Evolutionary conservation across 2,113 vertebrate genomes (phyloP).

Genomic region (Paraplagusia blochii): DNA sequence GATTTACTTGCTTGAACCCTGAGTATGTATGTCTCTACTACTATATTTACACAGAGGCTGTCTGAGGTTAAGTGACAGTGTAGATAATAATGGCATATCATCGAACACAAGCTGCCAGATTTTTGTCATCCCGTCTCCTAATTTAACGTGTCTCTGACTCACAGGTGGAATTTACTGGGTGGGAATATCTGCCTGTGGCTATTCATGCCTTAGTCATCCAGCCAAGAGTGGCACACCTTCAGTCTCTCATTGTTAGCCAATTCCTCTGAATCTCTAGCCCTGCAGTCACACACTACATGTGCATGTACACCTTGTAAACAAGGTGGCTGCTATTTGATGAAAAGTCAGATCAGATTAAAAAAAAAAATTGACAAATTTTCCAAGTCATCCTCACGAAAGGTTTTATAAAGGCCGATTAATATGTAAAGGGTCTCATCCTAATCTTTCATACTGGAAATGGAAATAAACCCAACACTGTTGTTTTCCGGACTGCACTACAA

Average conservation of each 20-base stretch:
- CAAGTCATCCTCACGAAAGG: no score
- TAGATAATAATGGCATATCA: slow-evolving; percentile 12
- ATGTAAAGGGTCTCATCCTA: no score
- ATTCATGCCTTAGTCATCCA: slow-evolving; percentile 56
- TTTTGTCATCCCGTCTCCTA: slow-evolving; percentile 24
- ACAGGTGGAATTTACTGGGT: slow-evolving; percentile 53
- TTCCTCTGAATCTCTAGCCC: slow-evolving; percentile 29
- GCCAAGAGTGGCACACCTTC: slow-evolving; percentile 50
- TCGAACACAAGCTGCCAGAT: slow-evolving; percentile 6
- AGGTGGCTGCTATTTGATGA: slow-evolving; percentile 22
- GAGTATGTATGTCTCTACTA: not conserved
- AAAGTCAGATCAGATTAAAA: slow-evolving; percentile 15
- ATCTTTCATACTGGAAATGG: no score
- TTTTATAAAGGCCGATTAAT: no score
- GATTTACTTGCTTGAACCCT: not conserved
- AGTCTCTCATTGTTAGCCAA: slow-evolving; percentile 8
- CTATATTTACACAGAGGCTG: not conserved
- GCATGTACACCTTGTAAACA: slow-evolving; percentile 14
- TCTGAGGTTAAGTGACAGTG: not conserved
- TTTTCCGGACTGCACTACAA: no score
- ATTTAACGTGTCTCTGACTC: slow-evolving; percentile 49
- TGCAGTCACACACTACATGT: slow-evolving; percentile 13
- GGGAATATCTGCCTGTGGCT: slow-evolving; percentile 41
- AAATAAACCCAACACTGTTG: no score
- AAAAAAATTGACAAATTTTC: not conserved